phyloP scores from a whole-genome alignment of 2,797 vertebrate species.

The Artibeus lituratus region DNA sequence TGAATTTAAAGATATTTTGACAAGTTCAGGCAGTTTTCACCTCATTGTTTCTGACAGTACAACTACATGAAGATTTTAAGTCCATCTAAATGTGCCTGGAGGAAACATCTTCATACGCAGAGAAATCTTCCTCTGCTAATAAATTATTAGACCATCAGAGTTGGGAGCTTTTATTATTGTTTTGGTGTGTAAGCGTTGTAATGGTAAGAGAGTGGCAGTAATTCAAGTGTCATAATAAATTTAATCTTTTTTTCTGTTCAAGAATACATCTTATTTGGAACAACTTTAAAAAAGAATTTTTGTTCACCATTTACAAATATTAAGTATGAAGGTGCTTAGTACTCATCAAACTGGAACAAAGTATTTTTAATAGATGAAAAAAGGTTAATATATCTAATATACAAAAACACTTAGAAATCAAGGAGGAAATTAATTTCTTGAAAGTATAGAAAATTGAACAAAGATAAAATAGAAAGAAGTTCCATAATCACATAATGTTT shows the following conservation, averaged over 20 bases:
- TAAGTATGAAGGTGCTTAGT: neutral
- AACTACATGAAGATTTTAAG: neutral
- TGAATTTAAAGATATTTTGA: constrained; percentile 25
- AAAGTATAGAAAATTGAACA: neutral
- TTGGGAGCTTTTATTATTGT: neutral
- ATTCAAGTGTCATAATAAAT: neutral
- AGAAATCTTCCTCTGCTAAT: neutral
- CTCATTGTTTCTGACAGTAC: constrained; percentile 23
- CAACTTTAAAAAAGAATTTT: constrained; percentile 30
- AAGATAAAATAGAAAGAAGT: constrained; percentile 4
- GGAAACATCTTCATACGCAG: neutral
- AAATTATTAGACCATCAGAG: neutral
- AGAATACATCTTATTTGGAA: neutral
- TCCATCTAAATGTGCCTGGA: neutral
- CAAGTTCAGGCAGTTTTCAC: constrained; percentile 48
- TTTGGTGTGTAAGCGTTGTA: neutral
- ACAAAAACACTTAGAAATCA: constrained; percentile 2
- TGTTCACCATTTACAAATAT: neutral
- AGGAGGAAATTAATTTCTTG: neutral
- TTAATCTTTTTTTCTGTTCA: neutral
- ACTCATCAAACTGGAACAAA: neutral
- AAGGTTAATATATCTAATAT: neutral
- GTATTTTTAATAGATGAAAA: neutral
- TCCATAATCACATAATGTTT: neutral
- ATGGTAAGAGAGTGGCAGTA: neutral